Evolutionary conservation across 2,113 vertebrate species (phyloP).

Genomic region (Varanus komodoensis): DNA sequence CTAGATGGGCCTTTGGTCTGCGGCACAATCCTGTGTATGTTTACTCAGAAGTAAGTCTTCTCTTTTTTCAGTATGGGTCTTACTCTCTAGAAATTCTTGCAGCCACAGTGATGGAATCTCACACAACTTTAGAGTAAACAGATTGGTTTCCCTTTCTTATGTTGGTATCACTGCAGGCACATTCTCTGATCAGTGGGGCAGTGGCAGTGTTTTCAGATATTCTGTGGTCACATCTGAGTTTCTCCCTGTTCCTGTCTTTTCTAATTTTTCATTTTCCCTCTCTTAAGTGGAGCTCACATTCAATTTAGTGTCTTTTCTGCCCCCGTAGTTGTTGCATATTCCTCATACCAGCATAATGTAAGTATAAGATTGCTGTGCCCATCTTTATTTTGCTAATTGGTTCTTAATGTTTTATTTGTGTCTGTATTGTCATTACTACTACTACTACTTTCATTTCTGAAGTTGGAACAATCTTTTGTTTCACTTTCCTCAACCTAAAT

Average conservation of each 20-base stretch:
- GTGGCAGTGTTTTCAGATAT: not conserved
- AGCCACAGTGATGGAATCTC: too few relatives aligned
- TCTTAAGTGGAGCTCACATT: not conserved
- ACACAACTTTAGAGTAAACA: too few relatives aligned
- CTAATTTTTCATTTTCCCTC: not conserved
- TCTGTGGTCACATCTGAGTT: not conserved
- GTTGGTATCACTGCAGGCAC: not conserved
- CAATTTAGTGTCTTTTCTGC: too few relatives aligned
- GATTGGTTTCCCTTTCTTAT: not conserved
- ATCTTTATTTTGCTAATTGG: not conserved
- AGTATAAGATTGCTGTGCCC: not conserved
- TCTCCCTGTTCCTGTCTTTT: not conserved
- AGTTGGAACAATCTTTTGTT: not conserved
- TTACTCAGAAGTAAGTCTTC: not conserved
- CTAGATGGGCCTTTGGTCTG: too few relatives aligned
- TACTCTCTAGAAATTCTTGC: too few relatives aligned
- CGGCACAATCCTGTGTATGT: not conserved
- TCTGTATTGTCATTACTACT: not conserved
- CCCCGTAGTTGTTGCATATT: too few relatives aligned
- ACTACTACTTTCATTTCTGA: too few relatives aligned
- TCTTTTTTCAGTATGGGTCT: not conserved
- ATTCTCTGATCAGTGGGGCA: not conserved
- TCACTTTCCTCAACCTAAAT: not conserved
- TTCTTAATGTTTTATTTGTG: not conserved
- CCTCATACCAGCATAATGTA: not conserved